Conservation (phyloP, 2,113 vertebrate species). For the Grammomys dolichurus region DNA sequence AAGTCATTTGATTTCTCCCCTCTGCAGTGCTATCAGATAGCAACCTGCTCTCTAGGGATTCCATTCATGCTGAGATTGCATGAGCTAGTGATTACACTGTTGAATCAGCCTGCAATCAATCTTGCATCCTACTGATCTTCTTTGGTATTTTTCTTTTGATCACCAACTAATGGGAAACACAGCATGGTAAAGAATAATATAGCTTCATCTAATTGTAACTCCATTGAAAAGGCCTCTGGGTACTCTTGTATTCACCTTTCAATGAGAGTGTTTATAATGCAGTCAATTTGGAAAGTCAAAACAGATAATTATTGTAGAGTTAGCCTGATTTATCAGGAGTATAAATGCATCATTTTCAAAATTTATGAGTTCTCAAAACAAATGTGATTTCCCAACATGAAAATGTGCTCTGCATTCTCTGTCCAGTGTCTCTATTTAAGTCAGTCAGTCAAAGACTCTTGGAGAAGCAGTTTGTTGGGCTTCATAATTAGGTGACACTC, state of each 20-base stretch:
- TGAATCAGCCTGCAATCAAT: constrained; percentile 91
- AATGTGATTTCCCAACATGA: constrained; percentile 30
- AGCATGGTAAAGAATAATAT: constrained; percentile 89
- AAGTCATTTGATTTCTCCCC: constrained; percentile 85
- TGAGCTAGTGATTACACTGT: constrained; percentile 89
- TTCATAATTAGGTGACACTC: background rate
- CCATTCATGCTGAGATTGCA: constrained; percentile 92
- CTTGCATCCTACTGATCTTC: constrained; percentile 89
- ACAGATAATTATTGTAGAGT: constrained; percentile 58
- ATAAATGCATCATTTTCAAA: constrained; percentile 55
- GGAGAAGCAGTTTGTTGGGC: background rate
- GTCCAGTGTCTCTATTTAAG: background rate
- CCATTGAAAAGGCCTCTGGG: constrained; percentile 78
- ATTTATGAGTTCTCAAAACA: constrained; percentile 56
- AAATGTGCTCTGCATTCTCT: background rate
- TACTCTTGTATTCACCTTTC: constrained; percentile 77
- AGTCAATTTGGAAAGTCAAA: constrained; percentile 68
- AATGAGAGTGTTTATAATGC: constrained; percentile 79
- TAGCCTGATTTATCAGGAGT: constrained; percentile 65
- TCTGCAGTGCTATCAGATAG: constrained; percentile 87
- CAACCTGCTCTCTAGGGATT: constrained; percentile 84
- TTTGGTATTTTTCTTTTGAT: constrained; percentile 91
- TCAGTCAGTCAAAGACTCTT: background rate
- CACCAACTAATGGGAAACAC: constrained; percentile 89
- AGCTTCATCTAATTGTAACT: constrained; percentile 86